Evolutionary conservation across 1,140 invertebrate species (phyloP), one percentile per base, ranked within the genome.

Genomic region (Eufriesea mexicana): DNA sequence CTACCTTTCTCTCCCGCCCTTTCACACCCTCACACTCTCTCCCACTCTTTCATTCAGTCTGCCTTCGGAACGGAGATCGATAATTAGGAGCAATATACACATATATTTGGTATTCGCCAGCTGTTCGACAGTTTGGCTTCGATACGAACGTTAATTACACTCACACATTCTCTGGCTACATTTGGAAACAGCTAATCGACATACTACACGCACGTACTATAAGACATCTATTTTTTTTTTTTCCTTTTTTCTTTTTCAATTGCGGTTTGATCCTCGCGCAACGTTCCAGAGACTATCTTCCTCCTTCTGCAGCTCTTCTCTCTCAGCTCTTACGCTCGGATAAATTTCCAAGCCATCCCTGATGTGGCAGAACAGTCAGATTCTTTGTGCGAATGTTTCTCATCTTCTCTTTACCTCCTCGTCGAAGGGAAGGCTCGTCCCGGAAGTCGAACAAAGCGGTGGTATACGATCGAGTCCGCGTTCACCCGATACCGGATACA

Each of bases 61-160:
- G 54, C 61, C 59, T 47, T 82, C 79, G 74, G 73, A 82, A 77
- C 81, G 75, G 74, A 77, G 74, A 83, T 83, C 81, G 74, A 78
- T 77, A 83, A 68, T 77, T 83, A 83, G 66, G 81, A 78, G 81
- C 66, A 77, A 83, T 71, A 83, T 83, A 83, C 66, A 83, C 66
- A 83, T 77, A 83, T 83, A 83, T 83, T 83, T 83, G 81, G 81
- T 83, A 83, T 83, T 83, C 25, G 81, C 81, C 74, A 83, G 49
- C 75, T 77, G 75, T 83, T 83, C 81, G 81, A 77, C 75, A 83
- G 81, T 78, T 77, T 77, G 81, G 81, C 81, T 70, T 83, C 75
- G 64, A 77, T 61, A 70, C 66, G 81, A 78, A 83, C 74, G 81
- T 77, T 71, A 83, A 83, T 83, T 83, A 83, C 74, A 83, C 75